Percentiles rank a stretch among this genome's conserved stretches.
Conservation (phyloP, 2,888 invertebrate genomes). For the Cryptocephalus primarius region DNA sequence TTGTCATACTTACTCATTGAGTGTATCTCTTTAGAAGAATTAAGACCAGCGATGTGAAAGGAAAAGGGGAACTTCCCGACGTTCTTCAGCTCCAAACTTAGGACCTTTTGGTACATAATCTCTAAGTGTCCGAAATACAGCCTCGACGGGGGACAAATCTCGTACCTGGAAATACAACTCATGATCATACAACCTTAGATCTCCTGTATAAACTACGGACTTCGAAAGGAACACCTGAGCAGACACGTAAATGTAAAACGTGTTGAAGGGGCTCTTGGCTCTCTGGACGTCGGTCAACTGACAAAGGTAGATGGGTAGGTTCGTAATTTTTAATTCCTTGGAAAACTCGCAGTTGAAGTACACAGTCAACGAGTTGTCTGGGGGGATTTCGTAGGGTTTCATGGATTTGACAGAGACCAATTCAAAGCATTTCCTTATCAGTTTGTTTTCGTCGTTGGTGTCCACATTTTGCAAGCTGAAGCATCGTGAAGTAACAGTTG, state of each 20-base stretch:
- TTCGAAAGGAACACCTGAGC: slow-evolving; percentile 26
- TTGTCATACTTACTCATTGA: too few relatives aligned
- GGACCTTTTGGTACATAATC: not conserved
- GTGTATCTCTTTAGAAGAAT: too few relatives aligned
- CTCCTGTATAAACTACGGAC: too few relatives aligned
- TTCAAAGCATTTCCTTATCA: slow-evolving; percentile 13
- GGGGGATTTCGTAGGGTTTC: slow-evolving; percentile 5
- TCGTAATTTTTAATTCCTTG: slow-evolving; percentile 19
- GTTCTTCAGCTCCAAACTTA: not conserved
- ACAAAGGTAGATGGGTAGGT: slow-evolving; percentile 25
- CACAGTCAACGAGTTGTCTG: slow-evolving; percentile 15
- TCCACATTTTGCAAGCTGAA: too few relatives aligned
- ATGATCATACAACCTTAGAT: too few relatives aligned
- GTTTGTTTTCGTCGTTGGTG: not conserved
- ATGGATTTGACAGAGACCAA: slow-evolving; percentile 7
- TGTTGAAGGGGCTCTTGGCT: slow-evolving; percentile 19
- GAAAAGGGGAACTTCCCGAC: not conserved
- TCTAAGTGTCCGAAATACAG: not conserved
- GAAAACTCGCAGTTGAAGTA: slow-evolving; percentile 20
- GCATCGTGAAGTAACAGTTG: too few relatives aligned
- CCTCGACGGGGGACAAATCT: not conserved
- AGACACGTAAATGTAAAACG: slow-evolving; percentile 22
- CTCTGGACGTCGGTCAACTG: slow-evolving; percentile 22
- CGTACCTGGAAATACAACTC: not conserved
- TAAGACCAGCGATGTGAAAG: not conserved